These are phyloP conservation scores for Dione juno DNA, from an alignment of 2,888 invertebrate genomes.

Conservation along the genomic window DNA sequence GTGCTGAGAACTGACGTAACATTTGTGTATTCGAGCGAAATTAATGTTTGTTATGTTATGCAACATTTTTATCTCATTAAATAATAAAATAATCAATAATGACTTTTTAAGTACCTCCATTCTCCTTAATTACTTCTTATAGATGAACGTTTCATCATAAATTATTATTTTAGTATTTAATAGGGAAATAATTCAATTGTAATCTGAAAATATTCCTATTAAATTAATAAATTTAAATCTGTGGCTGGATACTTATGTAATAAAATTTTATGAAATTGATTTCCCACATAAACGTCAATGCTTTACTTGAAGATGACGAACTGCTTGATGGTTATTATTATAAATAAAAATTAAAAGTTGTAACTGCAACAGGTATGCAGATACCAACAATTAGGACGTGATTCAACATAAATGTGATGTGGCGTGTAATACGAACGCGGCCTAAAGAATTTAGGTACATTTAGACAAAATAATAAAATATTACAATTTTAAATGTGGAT, in stretches of 20 bases:
- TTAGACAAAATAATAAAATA: slow-evolving; percentile 43
- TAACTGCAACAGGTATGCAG: slow-evolving; percentile 59
- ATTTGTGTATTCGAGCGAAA: slow-evolving; percentile 43
- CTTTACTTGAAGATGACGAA: slow-evolving; percentile 51
- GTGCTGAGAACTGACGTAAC: slow-evolving; percentile 46
- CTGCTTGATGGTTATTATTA: slow-evolving; percentile 67
- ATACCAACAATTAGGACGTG: slow-evolving; percentile 61
- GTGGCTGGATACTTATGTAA: neutral
- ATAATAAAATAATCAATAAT: slow-evolving; percentile 38
- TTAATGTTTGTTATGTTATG: slow-evolving; percentile 45
- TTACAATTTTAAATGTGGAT: slow-evolving; percentile 28
- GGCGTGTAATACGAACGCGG: slow-evolving; percentile 46
- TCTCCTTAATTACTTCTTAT: slow-evolving; percentile 14
- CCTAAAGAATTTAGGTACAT: slow-evolving; percentile 47
- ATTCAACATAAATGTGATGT: slow-evolving; percentile 58
- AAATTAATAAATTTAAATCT: neutral
- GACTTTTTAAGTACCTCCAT: slow-evolving; percentile 33
- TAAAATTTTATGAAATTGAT: neutral
- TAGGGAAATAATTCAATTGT: neutral
- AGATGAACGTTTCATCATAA: neutral
- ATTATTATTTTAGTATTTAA: neutral
- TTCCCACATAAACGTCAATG: slow-evolving; percentile 25
- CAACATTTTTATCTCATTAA: slow-evolving; percentile 39
- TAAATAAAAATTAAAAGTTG: slow-evolving; percentile 58
- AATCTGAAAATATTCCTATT: neutral